Conservation (phyloP, 1,140 invertebrate genomes). For the Heliconius congener region DNA sequence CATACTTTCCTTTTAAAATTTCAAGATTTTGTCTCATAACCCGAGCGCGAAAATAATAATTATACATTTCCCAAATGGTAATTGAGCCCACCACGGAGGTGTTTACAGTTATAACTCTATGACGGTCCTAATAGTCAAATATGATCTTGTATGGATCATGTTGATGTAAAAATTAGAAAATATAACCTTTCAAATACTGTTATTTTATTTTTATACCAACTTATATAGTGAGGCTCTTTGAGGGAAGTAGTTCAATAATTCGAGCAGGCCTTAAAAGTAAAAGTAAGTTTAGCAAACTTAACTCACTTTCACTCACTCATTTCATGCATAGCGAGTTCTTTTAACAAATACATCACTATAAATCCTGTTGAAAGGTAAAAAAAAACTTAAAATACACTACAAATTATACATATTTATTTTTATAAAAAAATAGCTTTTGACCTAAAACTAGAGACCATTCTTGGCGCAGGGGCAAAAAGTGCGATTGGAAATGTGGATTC, state of each 20-base stretch:
- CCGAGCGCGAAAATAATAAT: no score
- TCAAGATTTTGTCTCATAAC: no score
- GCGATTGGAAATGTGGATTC: no score
- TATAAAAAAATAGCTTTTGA: no score
- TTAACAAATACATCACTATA: not conserved
- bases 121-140: no score
- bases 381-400: not conserved
- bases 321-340: not conserved
- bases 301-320: constrained; percentile 2
- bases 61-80: no score
- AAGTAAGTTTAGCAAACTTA: constrained; percentile 4
- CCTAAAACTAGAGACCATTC: not conserved
- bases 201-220: not conserved
- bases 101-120: no score
- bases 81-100: no score
- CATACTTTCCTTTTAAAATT: no score
- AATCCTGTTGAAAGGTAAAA: not conserved
- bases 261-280: constrained; percentile 5
- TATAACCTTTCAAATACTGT: not conserved
- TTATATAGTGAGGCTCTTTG: not conserved
- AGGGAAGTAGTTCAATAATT: constrained; percentile 3
- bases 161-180: not conserved
- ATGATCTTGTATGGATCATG: not conserved
- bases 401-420: no score
- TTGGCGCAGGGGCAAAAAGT: no score